Conservation (phyloP, 2,888 invertebrate genomes). For the Netelia virgata region DNA sequence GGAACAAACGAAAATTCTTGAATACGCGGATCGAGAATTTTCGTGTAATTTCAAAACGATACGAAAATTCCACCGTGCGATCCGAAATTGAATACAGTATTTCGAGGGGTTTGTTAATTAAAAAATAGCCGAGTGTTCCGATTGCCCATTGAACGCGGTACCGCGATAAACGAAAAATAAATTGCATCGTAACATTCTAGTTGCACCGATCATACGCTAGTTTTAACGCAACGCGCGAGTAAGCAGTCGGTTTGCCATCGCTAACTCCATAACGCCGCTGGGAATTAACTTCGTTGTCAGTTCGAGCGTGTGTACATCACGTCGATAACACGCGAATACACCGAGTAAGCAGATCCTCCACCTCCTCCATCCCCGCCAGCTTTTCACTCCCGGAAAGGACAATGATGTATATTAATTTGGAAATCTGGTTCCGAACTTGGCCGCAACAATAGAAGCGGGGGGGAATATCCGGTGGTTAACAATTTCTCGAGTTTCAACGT, state of each 20-base stretch:
- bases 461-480: constrained; percentile 47
- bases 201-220: background rate
- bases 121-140: background rate
- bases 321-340: constrained; percentile 33
- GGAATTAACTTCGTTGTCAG: constrained; percentile 21
- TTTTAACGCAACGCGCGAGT: background rate
- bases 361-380: background rate
- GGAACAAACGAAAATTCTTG: background rate
- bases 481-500: constrained; percentile 59
- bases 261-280: constrained; percentile 8
- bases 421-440: constrained; percentile 50
- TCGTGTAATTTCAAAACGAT: no score
- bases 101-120: background rate
- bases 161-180: background rate
- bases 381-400: constrained; percentile 29
- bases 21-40: no score
- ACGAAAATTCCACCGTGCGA: no score
- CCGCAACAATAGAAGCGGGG: constrained; percentile 46
- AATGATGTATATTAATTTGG: constrained; percentile 56
- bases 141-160: background rate
- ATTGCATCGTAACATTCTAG: background rate
- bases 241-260: background rate
- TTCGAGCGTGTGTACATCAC: constrained; percentile 2
- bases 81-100: no score
- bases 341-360: background rate